Conservation (phyloP, 1,140 invertebrate genomes). For the Asbolus verrucosus region DNA sequence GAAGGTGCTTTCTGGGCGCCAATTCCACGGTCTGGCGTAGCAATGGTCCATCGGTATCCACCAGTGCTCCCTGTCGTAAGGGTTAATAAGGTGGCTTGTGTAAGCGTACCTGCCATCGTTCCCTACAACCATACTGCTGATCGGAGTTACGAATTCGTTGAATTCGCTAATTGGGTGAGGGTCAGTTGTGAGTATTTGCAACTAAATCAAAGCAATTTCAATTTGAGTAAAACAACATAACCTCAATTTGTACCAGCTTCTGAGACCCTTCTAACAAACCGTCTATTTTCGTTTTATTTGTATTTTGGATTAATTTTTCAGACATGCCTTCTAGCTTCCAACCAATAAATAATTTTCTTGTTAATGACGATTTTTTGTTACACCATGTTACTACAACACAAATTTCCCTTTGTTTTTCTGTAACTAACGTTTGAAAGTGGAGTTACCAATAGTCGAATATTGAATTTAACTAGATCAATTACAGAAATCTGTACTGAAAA, state of each 20-base stretch:
- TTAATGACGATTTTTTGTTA: too few species aligned
- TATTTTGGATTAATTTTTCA: not conserved
- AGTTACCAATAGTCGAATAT: too few species aligned
- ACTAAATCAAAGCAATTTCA: slow-evolving; percentile 25
- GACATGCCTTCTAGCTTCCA: too few species aligned
- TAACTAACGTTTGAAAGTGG: too few species aligned
- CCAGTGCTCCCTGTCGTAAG: slow-evolving; percentile 53
- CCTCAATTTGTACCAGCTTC: slow-evolving; percentile 31
- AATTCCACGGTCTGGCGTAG: slow-evolving; percentile 79
- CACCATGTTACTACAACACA: too few species aligned
- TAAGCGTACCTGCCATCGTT: slow-evolving; percentile 2
- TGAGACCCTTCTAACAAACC: slow-evolving; percentile 5
- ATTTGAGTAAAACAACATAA: slow-evolving; percentile 4
- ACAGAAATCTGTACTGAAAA: too few species aligned
- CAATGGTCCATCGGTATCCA: slow-evolving; percentile 73
- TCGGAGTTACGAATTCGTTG: slow-evolving; percentile 5
- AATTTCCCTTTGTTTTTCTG: too few species aligned
- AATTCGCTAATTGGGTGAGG: not conserved
- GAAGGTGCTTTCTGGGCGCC: slow-evolving; percentile 75
- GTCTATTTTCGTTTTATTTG: not conserved
- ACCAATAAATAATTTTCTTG: too few species aligned
- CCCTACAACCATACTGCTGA: slow-evolving; percentile 1
- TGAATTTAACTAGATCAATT: too few species aligned
- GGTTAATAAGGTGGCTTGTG: slow-evolving; percentile 5
- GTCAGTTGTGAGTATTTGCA: slow-evolving; percentile 15